phyloP scores from a whole-genome alignment of 2,113 vertebrate species.

The Psittacus erithacus region DNA sequence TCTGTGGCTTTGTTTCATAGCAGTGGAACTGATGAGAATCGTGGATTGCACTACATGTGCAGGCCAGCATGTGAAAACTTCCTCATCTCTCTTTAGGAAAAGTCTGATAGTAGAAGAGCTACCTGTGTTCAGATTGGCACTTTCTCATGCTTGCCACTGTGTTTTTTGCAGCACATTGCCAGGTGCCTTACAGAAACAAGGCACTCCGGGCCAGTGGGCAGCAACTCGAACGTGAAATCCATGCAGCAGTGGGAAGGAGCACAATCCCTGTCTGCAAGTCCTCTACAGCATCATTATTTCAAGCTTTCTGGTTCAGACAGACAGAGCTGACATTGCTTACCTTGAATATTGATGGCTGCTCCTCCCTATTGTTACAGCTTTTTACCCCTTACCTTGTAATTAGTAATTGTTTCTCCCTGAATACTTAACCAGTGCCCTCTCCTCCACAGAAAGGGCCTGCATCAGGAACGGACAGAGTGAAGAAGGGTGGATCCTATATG shows the following conservation, averaged over 20 bases:
- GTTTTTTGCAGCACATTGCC: rapidly evolving
- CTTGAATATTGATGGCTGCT: neutral
- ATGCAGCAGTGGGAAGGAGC: neutral
- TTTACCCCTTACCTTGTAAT: neutral
- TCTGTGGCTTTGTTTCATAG: rapidly evolving
- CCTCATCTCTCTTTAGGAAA: neutral
- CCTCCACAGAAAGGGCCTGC: constrained; percentile 83
- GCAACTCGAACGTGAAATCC: neutral
- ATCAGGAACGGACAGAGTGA: constrained; percentile 88
- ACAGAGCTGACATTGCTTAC: neutral
- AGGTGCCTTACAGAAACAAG: neutral
- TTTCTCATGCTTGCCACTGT: neutral
- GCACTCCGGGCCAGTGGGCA: neutral
- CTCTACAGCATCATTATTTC: neutral
- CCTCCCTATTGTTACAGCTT: neutral
- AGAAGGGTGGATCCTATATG: constrained; percentile 99
- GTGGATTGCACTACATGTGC: rapidly evolving
- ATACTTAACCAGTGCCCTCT: neutral
- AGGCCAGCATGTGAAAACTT: neutral
- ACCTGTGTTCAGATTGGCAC: no score
- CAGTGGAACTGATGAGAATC: neutral
- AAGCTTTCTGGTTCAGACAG: neutral
- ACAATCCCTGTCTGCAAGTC: neutral
- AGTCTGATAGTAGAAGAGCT: neutral
- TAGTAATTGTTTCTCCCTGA: neutral